phyloP scores from a whole-genome alignment of 2,113 vertebrate genomes.

The Agelaius phoeniceus region DNA sequence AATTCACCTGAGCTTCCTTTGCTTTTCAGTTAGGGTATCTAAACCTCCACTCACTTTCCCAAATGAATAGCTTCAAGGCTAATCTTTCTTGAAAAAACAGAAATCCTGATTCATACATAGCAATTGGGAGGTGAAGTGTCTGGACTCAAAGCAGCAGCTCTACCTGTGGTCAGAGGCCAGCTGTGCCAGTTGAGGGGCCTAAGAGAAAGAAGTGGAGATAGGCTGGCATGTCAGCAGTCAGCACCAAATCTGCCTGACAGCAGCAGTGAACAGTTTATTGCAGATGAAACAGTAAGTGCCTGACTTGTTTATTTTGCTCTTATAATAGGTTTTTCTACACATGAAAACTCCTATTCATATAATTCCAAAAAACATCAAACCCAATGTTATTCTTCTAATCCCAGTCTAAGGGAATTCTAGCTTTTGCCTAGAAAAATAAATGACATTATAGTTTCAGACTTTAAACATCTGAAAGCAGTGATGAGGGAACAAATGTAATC shows the following conservation, averaged over 20 bases:
- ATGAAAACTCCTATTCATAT: not conserved
- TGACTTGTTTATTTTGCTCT: not conserved
- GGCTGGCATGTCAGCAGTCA: not conserved
- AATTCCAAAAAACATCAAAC: not conserved
- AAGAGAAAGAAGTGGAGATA: not conserved
- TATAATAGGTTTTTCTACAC: not conserved
- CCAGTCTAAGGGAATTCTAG: not conserved
- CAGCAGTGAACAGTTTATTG: not conserved
- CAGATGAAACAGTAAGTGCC: not conserved
- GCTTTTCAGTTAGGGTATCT: not conserved
- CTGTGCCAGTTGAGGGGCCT: not conserved
- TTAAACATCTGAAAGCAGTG: not conserved
- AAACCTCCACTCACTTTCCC: not conserved
- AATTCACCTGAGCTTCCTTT: not conserved
- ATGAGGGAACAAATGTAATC: not conserved
- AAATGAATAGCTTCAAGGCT: not conserved
- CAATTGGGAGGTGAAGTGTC: not conserved
- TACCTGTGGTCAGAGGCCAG: not conserved
- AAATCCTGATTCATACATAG: not conserved
- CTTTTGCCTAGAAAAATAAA: not conserved
- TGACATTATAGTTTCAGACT: not conserved
- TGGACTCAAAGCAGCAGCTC: not conserved
- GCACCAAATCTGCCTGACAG: constrained; percentile 20
- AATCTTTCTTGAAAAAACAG: not conserved
- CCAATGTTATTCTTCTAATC: not conserved